Evolutionary conservation across 2,888 invertebrate species (phyloP).

Genomic region (Chrysodeixis includens): DNA sequence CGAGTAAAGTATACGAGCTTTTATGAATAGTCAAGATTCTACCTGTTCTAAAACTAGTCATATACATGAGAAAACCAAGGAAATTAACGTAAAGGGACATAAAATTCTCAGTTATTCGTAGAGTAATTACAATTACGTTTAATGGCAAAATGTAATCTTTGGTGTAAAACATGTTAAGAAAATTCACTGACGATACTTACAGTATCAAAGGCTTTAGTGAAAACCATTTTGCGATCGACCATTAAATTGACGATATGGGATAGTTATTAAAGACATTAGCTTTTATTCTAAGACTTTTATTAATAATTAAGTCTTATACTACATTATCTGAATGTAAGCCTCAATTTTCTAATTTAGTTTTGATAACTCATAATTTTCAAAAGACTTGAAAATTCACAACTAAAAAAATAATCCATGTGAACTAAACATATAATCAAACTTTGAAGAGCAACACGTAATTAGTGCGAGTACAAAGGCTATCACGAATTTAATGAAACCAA

Average conservation of each 20-base stretch:
- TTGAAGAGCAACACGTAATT: not conserved
- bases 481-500: constrained; percentile 5
- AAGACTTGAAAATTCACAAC: not conserved
- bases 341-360: too few species aligned
- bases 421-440: not conserved
- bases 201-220: not conserved
- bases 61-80: constrained; percentile 1
- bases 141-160: not conserved
- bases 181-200: not conserved
- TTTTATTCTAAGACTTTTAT: too few species aligned
- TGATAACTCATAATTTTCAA: not conserved
- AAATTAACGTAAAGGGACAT: not conserved
- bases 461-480: not conserved
- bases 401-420: not conserved
- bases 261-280: not conserved
- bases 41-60: not conserved
- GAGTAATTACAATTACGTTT: not conserved
- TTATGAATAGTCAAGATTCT: constrained; percentile 4
- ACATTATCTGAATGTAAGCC: too few species aligned
- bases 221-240: not conserved
- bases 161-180: not conserved
- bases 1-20: constrained; percentile 1
- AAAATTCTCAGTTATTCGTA: not conserved
- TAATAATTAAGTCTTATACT: too few species aligned
- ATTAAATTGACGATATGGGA: not conserved